phyloP scores from a whole-genome alignment of 1,140 invertebrate genomes.

The Drosophila sturtevanti region DNA sequence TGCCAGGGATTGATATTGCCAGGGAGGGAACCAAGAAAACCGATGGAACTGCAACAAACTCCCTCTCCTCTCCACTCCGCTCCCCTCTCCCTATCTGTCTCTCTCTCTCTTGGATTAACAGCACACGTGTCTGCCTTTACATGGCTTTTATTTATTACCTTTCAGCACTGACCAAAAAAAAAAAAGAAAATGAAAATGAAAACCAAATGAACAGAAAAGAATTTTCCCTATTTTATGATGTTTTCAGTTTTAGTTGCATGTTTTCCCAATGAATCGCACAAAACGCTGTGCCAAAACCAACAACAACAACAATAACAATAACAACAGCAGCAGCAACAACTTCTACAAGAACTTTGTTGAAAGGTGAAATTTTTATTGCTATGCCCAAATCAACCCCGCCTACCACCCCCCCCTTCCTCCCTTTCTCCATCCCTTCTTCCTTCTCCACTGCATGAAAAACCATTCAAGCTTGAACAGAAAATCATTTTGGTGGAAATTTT shows the following conservation, averaged over 20 bases:
- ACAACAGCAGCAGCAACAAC: background rate
- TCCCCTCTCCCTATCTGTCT: background rate
- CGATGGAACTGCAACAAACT: background rate
- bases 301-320: background rate
- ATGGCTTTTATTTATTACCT: slow-evolving; percentile 78
- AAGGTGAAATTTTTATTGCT: slow-evolving; percentile 38
- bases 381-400: slow-evolving; percentile 14
- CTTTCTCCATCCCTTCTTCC: background rate
- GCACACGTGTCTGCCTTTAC: slow-evolving; percentile 71
- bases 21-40: slow-evolving; percentile 17
- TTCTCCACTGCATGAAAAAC: slow-evolving; percentile 12
- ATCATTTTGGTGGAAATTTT: slow-evolving; percentile 47
- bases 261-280: slow-evolving; percentile 49
- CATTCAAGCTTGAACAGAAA: slow-evolving; percentile 15
- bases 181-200: background rate
- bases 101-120: slow-evolving; percentile 61
- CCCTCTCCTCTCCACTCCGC: background rate
- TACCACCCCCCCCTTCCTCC: background rate
- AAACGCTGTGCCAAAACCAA: slow-evolving; percentile 25
- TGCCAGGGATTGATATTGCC: background rate
- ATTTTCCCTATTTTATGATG: slow-evolving; percentile 56
- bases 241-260: slow-evolving; percentile 31
- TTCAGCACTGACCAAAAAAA: slow-evolving; percentile 56
- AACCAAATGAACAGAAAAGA: slow-evolving; percentile 18
- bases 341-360: slow-evolving; percentile 12